These are phyloP conservation scores for Cataglyphis hispanica DNA, from an alignment of 1,140 invertebrate genomes.

Conservation along the genomic window DNA sequence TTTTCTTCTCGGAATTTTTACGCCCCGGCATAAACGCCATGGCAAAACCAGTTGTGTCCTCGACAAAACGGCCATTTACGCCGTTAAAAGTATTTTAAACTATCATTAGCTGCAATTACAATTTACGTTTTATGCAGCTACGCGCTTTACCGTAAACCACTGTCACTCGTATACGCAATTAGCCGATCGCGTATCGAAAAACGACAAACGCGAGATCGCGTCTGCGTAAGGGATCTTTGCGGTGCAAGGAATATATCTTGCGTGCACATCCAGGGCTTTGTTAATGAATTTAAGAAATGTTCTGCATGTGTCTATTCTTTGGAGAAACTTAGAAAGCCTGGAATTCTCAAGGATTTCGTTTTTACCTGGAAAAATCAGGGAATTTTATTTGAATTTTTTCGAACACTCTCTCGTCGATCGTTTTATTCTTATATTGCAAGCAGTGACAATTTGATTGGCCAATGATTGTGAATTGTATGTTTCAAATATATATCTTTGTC, in stretches of 20 bases:
- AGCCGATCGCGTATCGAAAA: slow-evolving; percentile 27
- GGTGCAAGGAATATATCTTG: slow-evolving; percentile 5
- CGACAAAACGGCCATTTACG: slow-evolving; percentile 55
- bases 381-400: too few species aligned
- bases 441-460: too few species aligned
- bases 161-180: slow-evolving; percentile 35
- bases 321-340: too few species aligned
- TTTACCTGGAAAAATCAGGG: too few species aligned
- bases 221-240: not conserved
- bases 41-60: slow-evolving; percentile 49
- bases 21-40: slow-evolving; percentile 50
- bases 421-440: too few species aligned
- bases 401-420: too few species aligned
- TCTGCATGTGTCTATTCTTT: too few species aligned
- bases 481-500: too few species aligned
- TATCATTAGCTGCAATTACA: slow-evolving; percentile 66
- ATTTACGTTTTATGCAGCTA: slow-evolving; percentile 64
- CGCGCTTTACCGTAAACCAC: slow-evolving; percentile 53
- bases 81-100: slow-evolving; percentile 70
- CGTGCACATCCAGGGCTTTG: not conserved
- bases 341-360: too few species aligned
- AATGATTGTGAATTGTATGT: too few species aligned
- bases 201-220: not conserved
- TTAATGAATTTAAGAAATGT: not conserved
- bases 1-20: slow-evolving; percentile 70